These are phyloP conservation scores for Acrobasis suavella DNA, from an alignment of 2,888 invertebrate genomes.

Conservation along the genomic window DNA sequence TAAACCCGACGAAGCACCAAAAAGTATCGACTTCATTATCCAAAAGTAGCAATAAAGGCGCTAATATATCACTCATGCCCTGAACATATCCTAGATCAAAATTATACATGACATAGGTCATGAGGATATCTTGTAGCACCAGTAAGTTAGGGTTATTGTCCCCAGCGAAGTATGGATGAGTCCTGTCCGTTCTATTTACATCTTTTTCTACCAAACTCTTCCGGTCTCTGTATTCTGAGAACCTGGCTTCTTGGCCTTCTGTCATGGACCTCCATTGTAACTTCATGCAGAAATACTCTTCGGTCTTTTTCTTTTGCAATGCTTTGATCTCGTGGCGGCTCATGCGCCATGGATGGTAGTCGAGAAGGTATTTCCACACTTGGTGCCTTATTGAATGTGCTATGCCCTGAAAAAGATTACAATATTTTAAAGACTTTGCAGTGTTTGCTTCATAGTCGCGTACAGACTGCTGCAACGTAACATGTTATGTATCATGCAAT, in stretches of 20 bases:
- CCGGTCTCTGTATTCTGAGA: conserved; percentile 93
- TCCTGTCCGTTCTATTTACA: conserved; percentile 97
- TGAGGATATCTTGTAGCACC: conserved; percentile 93
- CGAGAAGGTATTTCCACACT: conserved; percentile 97
- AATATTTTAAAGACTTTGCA: background rate
- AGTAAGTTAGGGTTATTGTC: conserved; percentile 94
- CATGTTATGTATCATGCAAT: no score
- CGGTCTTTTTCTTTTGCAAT: conserved; percentile 87
- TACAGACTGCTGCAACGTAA: no score
- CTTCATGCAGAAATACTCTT: conserved; percentile 97
- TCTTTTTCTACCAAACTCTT: conserved; percentile 98
- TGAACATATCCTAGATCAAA: conserved; percentile 98
- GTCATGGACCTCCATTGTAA: conserved; percentile 97
- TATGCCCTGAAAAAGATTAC: conserved; percentile 85
- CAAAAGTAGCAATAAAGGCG: conserved; percentile 94
- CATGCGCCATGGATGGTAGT: conserved; percentile 93
- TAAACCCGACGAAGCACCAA: conserved; percentile 99
- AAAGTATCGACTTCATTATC: conserved; percentile 98
- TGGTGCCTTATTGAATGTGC: conserved; percentile 88
- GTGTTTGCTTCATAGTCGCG: no score
- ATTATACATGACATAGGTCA: conserved; percentile 99
- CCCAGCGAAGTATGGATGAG: conserved; percentile 95
- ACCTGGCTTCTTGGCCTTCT: conserved; percentile 91
- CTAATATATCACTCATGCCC: conserved; percentile 98
- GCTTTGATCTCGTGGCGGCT: conserved; percentile 87